phyloP scores from a whole-genome alignment of 2,888 invertebrate genomes.

The Abrostola tripartita region DNA sequence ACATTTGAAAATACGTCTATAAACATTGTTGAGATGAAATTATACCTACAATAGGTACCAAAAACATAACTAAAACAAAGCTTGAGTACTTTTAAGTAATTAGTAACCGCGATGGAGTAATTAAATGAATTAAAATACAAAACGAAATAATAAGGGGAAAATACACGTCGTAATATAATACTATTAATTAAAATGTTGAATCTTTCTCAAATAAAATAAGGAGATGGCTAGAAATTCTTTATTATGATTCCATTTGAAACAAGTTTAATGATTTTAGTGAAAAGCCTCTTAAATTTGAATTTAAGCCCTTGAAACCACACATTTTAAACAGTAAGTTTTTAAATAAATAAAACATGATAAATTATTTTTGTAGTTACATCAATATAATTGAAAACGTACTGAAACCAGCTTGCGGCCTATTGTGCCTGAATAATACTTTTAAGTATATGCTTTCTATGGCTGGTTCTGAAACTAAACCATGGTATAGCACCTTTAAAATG shows the following conservation, averaged over 20 bases:
- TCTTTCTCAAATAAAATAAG: background rate
- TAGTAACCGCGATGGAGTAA: background rate
- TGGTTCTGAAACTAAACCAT: too few relatives aligned
- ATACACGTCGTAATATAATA: slow-evolving; percentile 8
- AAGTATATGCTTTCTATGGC: too few relatives aligned
- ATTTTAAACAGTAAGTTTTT: slow-evolving; percentile 15
- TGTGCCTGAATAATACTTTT: background rate
- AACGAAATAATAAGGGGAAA: background rate
- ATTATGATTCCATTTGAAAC: slow-evolving; percentile 40
- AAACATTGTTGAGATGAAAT: too few relatives aligned
- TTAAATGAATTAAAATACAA: background rate
- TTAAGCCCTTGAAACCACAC: slow-evolving; percentile 24
- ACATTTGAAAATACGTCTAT: too few relatives aligned
- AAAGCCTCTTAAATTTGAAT: slow-evolving; percentile 25
- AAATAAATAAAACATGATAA: slow-evolving; percentile 22
- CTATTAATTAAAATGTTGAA: slow-evolving; percentile 10
- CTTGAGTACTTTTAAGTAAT: background rate
- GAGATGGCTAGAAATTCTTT: slow-evolving; percentile 13
- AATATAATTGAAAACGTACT: background rate
- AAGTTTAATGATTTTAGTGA: slow-evolving; percentile 16
- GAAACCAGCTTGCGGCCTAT: background rate
- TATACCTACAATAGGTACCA: background rate
- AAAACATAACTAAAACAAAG: background rate
- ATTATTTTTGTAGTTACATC: background rate
- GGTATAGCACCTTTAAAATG: too few relatives aligned